These are phyloP conservation scores for Calliphora vomitoria DNA, from an alignment of 2,888 invertebrate species.

Conservation along the genomic window DNA sequence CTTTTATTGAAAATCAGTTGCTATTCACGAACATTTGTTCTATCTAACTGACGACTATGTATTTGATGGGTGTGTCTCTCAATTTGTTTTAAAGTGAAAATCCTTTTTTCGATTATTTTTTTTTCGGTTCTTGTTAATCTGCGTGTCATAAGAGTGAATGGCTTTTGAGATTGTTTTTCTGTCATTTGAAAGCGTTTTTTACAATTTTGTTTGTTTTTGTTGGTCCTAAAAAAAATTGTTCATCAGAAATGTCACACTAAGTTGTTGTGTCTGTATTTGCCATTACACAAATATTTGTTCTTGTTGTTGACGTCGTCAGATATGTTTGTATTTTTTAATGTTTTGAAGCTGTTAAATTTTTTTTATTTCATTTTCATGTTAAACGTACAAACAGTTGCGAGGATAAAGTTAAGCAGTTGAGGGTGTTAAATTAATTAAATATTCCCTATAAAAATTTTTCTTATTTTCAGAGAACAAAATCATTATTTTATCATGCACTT, in stretches of 20 bases:
- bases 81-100: background rate
- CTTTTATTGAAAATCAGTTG: background rate
- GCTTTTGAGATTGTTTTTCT: conserved; percentile 3
- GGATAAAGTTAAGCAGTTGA: background rate
- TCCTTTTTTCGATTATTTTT: background rate
- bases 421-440: background rate
- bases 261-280: conserved; percentile 15
- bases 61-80: background rate
- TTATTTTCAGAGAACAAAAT: too few species aligned
- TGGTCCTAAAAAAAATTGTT: background rate
- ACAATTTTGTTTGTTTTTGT: background rate
- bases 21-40: too few species aligned
- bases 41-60: background rate
- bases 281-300: background rate
- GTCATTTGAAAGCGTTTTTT: background rate
- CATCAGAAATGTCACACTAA: conserved; percentile 10
- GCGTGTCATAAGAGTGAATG: background rate
- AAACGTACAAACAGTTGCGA: background rate
- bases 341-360: conserved; percentile 16
- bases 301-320: background rate
- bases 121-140: background rate
- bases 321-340: background rate
- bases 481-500: too few species aligned
- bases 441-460: too few species aligned
- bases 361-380: background rate